phyloP scores from a whole-genome alignment of 2,113 vertebrate species.

The Glaucidium brasilianum region DNA sequence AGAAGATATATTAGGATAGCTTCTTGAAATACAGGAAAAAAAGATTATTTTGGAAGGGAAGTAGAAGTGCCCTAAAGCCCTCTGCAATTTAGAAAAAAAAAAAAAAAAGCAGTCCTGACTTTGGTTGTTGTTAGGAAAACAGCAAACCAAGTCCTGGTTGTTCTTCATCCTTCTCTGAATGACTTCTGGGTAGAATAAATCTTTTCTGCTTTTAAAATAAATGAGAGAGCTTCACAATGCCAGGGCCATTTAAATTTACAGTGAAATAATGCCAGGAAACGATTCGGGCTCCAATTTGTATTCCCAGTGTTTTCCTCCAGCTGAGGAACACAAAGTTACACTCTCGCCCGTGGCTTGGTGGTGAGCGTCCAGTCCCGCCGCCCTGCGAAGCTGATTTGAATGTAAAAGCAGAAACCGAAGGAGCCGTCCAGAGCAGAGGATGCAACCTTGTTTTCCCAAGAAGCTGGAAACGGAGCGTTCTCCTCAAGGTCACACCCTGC shows the following conservation, averaged over 20 bases:
- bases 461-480: not conserved
- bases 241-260: not conserved
- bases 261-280: not conserved
- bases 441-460: not conserved
- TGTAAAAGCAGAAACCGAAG: not conserved
- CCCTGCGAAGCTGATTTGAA: not conserved
- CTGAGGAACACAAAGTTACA: not conserved
- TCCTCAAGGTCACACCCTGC: not conserved
- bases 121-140: not conserved
- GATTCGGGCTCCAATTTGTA: not conserved
- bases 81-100: not conserved
- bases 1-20: not conserved
- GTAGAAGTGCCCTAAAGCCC: not conserved
- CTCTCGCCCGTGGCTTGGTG: not conserved
- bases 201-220: slow-evolving; percentile 29
- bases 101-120: not conserved
- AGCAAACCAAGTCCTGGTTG: not conserved
- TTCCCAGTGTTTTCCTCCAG: not conserved
- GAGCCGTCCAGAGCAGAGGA: not conserved
- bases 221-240: not conserved
- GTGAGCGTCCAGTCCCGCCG: not conserved
- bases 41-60: not conserved
- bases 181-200: slow-evolving; percentile 2
- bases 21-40: not conserved
- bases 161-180: not conserved